phyloP scores from a whole-genome alignment of 2,797 vertebrate genomes.

The Platalea minor region DNA sequence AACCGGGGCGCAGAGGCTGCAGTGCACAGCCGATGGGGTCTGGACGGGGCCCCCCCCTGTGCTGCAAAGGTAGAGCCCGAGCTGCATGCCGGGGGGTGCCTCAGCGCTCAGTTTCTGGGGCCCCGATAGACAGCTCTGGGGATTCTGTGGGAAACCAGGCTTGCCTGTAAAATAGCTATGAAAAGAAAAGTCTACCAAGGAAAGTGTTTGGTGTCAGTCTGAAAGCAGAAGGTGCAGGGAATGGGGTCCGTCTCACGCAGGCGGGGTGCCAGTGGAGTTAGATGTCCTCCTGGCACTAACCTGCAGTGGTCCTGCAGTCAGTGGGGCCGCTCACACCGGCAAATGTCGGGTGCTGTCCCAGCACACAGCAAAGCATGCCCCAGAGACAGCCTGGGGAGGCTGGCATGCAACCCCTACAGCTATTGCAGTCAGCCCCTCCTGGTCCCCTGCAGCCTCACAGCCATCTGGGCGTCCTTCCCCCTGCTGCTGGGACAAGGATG shows the following conservation, averaged over 20 bases:
- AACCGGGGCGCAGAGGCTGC: fast-evolving
- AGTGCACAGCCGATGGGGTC: fast-evolving
- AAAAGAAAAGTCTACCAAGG: not conserved
- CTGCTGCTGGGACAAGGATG: not conserved
- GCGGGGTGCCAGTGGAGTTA: not conserved
- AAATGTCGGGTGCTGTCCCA: not conserved
- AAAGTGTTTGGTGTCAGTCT: not conserved
- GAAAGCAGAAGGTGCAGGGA: not conserved
- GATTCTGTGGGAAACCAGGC: not conserved
- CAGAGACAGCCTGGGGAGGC: not conserved
- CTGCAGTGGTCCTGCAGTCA: not conserved
- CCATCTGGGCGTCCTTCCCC: not conserved
- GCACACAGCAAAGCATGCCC: not conserved
- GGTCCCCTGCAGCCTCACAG: not conserved
- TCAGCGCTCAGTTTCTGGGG: not conserved
- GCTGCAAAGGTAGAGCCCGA: not conserved
- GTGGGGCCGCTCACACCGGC: not conserved
- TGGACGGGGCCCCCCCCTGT: fast-evolving
- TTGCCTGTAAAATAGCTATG: not conserved
- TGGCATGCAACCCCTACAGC: not conserved
- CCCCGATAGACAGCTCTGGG: not conserved
- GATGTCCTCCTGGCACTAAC: not conserved
- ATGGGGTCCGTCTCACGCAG: not conserved
- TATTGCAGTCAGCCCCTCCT: not conserved
- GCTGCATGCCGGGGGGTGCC: not conserved